phyloP scores from a whole-genome alignment of 2,888 invertebrate species.

The Clitarchus hookeri region DNA sequence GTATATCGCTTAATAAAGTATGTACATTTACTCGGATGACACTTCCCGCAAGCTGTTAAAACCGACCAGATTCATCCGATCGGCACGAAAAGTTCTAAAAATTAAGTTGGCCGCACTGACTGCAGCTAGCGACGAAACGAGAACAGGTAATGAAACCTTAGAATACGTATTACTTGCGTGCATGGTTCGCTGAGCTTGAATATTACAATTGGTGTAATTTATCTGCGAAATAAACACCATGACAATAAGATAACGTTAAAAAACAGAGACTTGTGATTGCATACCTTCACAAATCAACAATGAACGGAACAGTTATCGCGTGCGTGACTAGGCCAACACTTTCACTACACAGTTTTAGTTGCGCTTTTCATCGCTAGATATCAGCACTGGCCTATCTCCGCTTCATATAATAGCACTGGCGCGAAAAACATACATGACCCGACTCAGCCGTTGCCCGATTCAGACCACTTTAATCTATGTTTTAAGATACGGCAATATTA shows the following conservation, averaged over 20 bases:
- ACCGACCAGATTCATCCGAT: background rate
- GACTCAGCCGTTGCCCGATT: background rate
- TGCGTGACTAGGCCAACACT: background rate
- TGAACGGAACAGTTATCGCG: background rate
- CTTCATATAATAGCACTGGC: background rate
- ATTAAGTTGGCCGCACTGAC: background rate
- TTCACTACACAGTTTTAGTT: background rate
- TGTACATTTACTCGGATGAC: background rate
- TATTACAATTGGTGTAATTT: background rate
- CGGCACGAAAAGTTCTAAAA: background rate
- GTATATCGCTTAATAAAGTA: background rate
- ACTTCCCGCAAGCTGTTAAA: background rate
- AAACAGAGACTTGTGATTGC: background rate
- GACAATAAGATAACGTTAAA: no score
- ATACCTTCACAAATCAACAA: background rate
- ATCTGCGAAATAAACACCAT: background rate
- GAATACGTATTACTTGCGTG: no score
- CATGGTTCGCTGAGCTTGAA: no score
- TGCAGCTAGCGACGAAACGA: background rate
- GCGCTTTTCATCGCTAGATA: background rate
- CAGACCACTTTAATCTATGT: background rate
- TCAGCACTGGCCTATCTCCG: background rate
- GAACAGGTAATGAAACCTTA: background rate
- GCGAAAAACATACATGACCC: background rate
- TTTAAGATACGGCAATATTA: no score